Evolutionary conservation across 2,113 vertebrate genomes (phyloP), one percentile per base, ranked within the genome.

Genomic region (Osmerus mordax): DNA sequence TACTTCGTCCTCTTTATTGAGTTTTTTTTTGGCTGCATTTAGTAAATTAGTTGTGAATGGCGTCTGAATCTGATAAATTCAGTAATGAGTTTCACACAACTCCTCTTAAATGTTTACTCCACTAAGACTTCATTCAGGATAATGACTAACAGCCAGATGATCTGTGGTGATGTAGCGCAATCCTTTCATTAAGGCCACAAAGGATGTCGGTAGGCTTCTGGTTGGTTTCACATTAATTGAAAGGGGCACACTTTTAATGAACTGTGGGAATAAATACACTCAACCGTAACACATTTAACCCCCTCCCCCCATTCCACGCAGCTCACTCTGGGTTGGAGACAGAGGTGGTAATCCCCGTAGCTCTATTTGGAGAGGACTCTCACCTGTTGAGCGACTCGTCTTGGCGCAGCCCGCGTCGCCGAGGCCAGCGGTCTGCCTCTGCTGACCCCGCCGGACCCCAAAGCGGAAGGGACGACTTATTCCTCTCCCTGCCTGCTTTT

Each of bases 401-500:
- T 1, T 78, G 67, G 69, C 86, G 64, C 75, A 60, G 81, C 67
- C 55, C 2, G 68, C 71, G 36, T 18, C 75, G 65, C 63, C 86
- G 79, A n/a, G 74, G 61, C 3, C 81, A 71, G 69, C 89, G 87
- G 72, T 88, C 88, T 53, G 65, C 69, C 23, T 59, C 70, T 63
- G 75, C 70, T n/a, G 32, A 4, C 13, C 32, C 82, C 36, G 67
- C 78, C 73, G 64, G 75, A 70, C 69, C 78, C 55, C 70, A 69
- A 54, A 54, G 73, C 58, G 0, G 70, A 18, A 77, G 87, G 73
- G 81, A 84, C 47, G 67, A 88, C 82, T 75, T 97, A 65, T 82
- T 97, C 36, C 80, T 98, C 73, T 92, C 90, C 28, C 88, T 98
- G 86, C 94, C 95, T 2, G 92, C 93, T 41, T 94, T 94, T 8